phyloP scores from a whole-genome alignment of 2,888 invertebrate species.

The Sarcophaga caerulescens region DNA sequence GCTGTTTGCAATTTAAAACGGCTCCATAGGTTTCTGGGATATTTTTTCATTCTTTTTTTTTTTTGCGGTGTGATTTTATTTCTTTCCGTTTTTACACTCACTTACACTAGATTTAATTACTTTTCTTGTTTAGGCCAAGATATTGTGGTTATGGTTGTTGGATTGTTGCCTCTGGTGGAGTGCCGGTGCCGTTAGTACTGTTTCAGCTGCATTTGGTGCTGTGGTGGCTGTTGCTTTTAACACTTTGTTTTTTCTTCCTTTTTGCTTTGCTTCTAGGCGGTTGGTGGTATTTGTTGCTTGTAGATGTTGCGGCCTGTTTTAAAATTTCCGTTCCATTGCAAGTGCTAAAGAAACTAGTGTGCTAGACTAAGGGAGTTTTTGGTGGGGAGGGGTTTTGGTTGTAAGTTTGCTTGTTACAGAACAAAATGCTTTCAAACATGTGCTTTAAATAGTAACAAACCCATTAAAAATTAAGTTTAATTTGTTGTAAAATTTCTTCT shows the following conservation, averaged over 20 bases:
- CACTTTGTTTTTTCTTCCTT: background rate
- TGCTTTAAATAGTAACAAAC: no score
- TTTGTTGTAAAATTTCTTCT: no score
- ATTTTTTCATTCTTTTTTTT: background rate
- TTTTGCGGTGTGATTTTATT: background rate
- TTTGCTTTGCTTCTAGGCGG: conserved; percentile 20
- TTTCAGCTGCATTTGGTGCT: conserved; percentile 21
- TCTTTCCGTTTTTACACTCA: conserved; percentile 25
- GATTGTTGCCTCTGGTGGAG: conserved; percentile 27
- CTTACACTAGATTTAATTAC: conserved; percentile 63
- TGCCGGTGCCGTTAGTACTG: background rate
- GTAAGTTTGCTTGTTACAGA: no score
- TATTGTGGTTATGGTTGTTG: conserved; percentile 49
- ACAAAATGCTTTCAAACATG: no score
- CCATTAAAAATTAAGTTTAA: no score
- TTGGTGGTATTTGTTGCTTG: conserved; percentile 19
- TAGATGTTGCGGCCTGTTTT: conserved; percentile 41
- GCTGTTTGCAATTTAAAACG: conserved; percentile 17
- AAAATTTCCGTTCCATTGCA: conserved; percentile 58
- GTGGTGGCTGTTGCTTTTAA: conserved; percentile 8
- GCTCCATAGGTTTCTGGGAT: conserved; percentile 5
- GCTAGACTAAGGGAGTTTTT: background rate
- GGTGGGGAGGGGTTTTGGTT: background rate
- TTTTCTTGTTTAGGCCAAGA: conserved; percentile 67
- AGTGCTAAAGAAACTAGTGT: conserved; percentile 44